Evolutionary conservation across 92 coral and sea anemone species (phyloP).

Genomic region (Micromussa lordhowensis): DNA sequence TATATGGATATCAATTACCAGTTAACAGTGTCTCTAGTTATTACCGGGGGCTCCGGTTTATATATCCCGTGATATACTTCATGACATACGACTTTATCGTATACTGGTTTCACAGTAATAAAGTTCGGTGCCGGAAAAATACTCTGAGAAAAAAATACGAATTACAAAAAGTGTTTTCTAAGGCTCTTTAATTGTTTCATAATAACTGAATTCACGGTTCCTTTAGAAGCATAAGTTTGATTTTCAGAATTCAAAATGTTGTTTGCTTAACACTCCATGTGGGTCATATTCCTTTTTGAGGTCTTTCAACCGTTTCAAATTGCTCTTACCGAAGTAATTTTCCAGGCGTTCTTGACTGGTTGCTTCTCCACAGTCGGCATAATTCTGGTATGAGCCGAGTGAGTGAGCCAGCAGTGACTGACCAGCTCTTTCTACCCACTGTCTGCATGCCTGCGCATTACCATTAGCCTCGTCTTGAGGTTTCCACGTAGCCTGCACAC

Average conservation of each 20-base stretch:
- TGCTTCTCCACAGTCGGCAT: constrained; percentile 40
- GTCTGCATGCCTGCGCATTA: constrained; percentile 21
- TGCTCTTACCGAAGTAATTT: constrained; percentile 24
- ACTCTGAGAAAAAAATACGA: neutral
- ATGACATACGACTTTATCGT: too few relatives aligned
- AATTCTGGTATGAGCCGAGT: constrained; percentile 42
- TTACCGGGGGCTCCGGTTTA: neutral
- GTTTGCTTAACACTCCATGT: constrained; percentile 25
- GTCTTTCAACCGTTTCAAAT: constrained; percentile 2
- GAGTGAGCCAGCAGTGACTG: constrained; percentile 42
- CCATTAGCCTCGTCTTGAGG: constrained; percentile 42
- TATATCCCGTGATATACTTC: neutral
- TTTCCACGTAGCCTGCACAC: constrained; percentile 41
- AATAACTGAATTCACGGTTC: neutral
- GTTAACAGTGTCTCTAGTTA: neutral
- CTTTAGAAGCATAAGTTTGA: neutral
- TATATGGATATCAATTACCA: neutral
- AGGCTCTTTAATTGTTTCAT: neutral
- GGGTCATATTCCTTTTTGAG: constrained; percentile 32
- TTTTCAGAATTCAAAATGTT: constrained; percentile 22
- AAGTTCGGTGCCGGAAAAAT: neutral
- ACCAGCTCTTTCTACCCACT: constrained; percentile 29
- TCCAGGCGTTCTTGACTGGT: constrained; percentile 5
- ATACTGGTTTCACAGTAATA: too few relatives aligned
- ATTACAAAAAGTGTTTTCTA: neutral